phyloP scores from a whole-genome alignment of 2,888 invertebrate genomes.

The Drosophila melanosoma region DNA sequence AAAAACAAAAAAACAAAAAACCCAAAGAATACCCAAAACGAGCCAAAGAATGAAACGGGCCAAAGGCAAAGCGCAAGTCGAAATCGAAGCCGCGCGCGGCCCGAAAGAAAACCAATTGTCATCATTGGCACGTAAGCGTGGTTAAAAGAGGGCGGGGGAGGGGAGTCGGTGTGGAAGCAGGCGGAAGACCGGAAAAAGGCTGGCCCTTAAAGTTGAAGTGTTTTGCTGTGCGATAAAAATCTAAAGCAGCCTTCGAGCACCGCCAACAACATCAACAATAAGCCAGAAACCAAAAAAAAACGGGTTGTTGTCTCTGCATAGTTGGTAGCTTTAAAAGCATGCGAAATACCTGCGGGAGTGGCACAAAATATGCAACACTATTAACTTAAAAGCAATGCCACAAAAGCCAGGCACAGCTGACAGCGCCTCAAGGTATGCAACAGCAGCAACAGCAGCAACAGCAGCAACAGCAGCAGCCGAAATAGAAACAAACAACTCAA shows the following conservation, averaged over 20 bases:
- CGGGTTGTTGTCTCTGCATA: constrained; percentile 32
- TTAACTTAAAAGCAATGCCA: constrained; percentile 76
- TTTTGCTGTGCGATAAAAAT: constrained; percentile 73
- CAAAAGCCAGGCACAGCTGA: constrained; percentile 65
- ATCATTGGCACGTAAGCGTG: constrained; percentile 82
- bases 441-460: constrained; percentile 41
- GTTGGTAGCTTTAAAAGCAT: constrained; percentile 52
- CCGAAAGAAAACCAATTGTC: constrained; percentile 79
- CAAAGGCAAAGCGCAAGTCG: constrained; percentile 31
- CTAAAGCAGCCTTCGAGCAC: constrained; percentile 67
- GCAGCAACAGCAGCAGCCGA: constrained; percentile 14
- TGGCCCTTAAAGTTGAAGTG: constrained; percentile 73
- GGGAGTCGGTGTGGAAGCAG: constrained; percentile 10
- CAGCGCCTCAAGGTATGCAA: constrained; percentile 72
- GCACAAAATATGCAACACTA: constrained; percentile 63
- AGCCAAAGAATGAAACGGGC: constrained; percentile 44
- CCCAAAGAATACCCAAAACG: constrained; percentile 24
- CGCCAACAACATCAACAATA: constrained; percentile 30
- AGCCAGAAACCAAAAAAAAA: background rate
- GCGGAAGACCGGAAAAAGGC: constrained; percentile 67
- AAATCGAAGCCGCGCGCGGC: constrained; percentile 76
- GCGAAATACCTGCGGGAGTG: constrained; percentile 60
- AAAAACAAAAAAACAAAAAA: constrained; percentile 67
- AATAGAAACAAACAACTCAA: constrained; percentile 31
- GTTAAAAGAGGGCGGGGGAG: constrained; percentile 11